phyloP scores from a whole-genome alignment of 2,113 vertebrate species.

The Typhlomys cinereus region DNA sequence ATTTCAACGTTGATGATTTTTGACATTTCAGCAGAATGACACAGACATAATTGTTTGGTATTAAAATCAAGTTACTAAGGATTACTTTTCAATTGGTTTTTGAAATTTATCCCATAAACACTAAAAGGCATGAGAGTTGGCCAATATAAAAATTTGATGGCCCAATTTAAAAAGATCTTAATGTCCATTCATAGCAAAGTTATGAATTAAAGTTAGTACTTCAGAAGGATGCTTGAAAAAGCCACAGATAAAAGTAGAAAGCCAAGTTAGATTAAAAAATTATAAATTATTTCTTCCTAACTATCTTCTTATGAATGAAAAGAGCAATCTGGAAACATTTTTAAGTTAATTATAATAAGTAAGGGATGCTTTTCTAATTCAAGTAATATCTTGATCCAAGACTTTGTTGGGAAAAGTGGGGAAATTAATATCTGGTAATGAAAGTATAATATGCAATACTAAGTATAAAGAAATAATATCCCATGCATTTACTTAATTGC shows the following conservation, averaged over 20 bases:
- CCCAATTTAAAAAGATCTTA: constrained; percentile 66
- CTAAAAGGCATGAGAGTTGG: constrained; percentile 59
- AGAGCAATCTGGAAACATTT: constrained; percentile 46
- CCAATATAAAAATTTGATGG: constrained; percentile 55
- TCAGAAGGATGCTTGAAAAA: constrained; percentile 73
- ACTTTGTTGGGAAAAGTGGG: constrained; percentile 43
- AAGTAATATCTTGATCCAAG: constrained; percentile 42
- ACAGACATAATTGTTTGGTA: constrained; percentile 68
- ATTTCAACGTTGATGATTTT: constrained; percentile 46
- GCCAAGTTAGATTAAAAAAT: constrained; percentile 65
- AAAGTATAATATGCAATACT: constrained; percentile 71
- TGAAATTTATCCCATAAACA: constrained; percentile 66
- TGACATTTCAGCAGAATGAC: constrained; percentile 15
- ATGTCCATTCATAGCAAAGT: constrained; percentile 41
- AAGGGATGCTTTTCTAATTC: constrained; percentile 52
- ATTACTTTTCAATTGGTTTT: constrained; percentile 74
- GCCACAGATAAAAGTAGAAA: constrained; percentile 73
- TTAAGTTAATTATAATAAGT: constrained; percentile 21
- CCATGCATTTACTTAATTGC: too few species aligned
- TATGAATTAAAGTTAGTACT: constrained; percentile 75
- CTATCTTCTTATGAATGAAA: constrained; percentile 45
- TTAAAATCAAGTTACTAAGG: constrained; percentile 75
- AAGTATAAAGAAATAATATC: constrained; percentile 55
- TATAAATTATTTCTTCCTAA: constrained; percentile 40
- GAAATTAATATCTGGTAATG: too few species aligned